These are phyloP conservation scores for Cacoxenus indagator DNA, from an alignment of 2,888 invertebrate species.

Conservation along the genomic window DNA sequence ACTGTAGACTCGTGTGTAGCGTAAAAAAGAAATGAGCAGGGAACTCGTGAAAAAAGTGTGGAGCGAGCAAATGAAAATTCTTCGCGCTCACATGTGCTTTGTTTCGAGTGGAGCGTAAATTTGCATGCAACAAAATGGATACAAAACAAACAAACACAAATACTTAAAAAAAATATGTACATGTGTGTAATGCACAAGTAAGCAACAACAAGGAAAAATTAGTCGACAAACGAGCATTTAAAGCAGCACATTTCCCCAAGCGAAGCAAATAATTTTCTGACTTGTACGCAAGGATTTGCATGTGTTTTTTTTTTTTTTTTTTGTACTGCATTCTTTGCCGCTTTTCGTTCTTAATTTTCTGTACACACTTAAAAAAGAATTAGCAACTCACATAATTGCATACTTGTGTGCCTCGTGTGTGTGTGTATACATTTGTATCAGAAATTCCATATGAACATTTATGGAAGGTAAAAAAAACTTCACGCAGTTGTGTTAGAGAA, in stretches of 20 bases:
- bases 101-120: conserved; percentile 8
- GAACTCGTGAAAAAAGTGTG: background rate
- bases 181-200: background rate
- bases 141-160: background rate
- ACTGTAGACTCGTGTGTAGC: background rate
- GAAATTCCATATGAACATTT: background rate
- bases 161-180: too few relatives aligned
- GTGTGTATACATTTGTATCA: background rate
- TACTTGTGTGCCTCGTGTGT: conserved; percentile 1
- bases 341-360: conserved; percentile 8
- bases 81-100: conserved; percentile 9
- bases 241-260: conserved; percentile 17
- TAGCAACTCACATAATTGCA: conserved; percentile 18
- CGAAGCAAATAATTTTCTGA: too few relatives aligned
- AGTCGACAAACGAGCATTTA: conserved; percentile 43
- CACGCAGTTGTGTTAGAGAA: background rate
- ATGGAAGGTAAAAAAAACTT: background rate
- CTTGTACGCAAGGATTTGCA: background rate
- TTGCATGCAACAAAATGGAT: background rate
- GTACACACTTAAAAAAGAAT: conserved; percentile 13
- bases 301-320: background rate
- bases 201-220: conserved; percentile 36
- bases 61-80: background rate
- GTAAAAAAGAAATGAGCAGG: background rate
- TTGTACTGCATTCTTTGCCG: too few relatives aligned